A percentile compares a stretch with the other conserved stretches of the same genome.
Evolutionary conservation across 2,888 invertebrate genomes (phyloP).

Genomic region (Cryptus armator): DNA sequence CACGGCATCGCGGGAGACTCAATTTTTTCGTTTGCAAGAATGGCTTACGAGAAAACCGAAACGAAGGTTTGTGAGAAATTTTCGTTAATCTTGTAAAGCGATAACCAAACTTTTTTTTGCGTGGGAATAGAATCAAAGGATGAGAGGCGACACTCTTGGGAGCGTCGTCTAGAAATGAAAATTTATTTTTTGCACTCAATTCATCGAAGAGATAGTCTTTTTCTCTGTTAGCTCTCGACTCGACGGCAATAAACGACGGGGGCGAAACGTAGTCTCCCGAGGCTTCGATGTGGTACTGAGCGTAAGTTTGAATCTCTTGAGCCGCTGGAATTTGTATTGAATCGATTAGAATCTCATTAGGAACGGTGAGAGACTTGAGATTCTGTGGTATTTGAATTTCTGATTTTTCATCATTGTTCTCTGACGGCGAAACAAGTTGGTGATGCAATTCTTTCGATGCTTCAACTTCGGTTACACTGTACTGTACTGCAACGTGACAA

Average conservation of each 20-base stretch:
- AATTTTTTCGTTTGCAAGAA: conserved; percentile 9
- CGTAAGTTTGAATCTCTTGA: not conserved
- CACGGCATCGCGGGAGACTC: not conserved
- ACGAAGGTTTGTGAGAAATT: conserved; percentile 8
- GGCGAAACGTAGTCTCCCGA: not conserved
- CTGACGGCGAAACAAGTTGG: not conserved
- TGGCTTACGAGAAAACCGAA: not conserved
- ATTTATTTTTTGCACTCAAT: not conserved
- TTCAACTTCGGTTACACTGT: conserved; percentile 21
- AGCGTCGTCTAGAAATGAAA: not conserved
- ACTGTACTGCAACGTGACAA: conserved; percentile 66
- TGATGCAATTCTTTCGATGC: not conserved
- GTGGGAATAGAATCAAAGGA: not conserved
- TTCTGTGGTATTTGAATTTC: conserved; percentile 21
- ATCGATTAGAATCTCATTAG: not conserved
- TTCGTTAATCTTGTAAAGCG: conserved; percentile 18
- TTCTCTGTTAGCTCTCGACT: not conserved
- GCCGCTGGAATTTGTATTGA: not conserved
- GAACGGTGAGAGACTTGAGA: not conserved
- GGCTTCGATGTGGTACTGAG: conserved; percentile 6
- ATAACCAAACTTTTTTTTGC: not conserved
- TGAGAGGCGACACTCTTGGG: not conserved
- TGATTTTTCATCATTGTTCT: not conserved
- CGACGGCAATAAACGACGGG: not conserved
- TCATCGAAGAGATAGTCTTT: not conserved